Base-by-base conservation (phyloP, 2,888 invertebrate genomes). In the Xanthia icteritia region DNA sequence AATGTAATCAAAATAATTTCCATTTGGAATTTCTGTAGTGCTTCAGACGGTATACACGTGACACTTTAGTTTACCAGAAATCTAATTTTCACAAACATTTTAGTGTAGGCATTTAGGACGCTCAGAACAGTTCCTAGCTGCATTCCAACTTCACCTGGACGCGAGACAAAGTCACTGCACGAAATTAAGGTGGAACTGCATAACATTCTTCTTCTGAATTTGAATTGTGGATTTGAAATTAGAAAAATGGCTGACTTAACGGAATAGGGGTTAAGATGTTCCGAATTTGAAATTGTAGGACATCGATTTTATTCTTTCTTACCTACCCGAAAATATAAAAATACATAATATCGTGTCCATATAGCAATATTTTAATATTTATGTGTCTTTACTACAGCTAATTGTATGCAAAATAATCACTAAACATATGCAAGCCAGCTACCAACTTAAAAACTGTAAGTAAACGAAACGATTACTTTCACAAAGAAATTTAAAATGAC, bases 61-160 rank as follows among this genome's bases (percentile, higher is more conserved):
- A 75, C 80, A 82, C 67, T 76, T 72, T 78, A 76, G 69, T 63
- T 70, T 63, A 75, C 61, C 75, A 81, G 88, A 86, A 92, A 92
- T 92, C 90, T 90, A 90, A 92, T 92, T 91, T 91, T 80, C 90
- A 73, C 86, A 87, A 85, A 87, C 88, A 85, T 84, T 85, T 82
- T 82, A 82, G 82, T 76, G 74, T 77, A 54, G 77, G 86, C 85
- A 86, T 88, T 72, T 81, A 71, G 73, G 81, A 79, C 69, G 80
- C 79, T 83, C 69, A 78, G 77, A 77, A 48, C 63, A 60, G 82
- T 72, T 81, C 77, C 76, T 76, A 65, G 63, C 36, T 67, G 76
- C 86, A 88, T 89, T 83, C 79, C 79, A 17, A 36, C 36, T 76
- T 51, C 64, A 85, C 72, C 82, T 82, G 81, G 70, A 54, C 64